Evolutionary conservation across 2,113 vertebrate species (phyloP), one percentile per base, ranked within the genome.

Genomic region (Pachypanchax playfairii): DNA sequence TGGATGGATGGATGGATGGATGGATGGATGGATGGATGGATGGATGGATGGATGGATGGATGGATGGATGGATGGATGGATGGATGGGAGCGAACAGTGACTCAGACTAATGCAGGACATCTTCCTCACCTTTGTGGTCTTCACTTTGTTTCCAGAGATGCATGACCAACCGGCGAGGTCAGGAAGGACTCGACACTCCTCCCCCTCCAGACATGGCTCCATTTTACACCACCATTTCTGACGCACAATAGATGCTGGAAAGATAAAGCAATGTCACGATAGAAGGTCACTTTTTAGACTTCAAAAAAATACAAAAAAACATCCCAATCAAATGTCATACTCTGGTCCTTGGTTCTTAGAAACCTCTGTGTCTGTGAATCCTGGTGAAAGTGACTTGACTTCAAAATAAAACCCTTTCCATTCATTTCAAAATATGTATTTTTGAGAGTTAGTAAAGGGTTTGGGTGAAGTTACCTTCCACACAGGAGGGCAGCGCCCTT

Each of bases 221-320:
- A 98, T 98, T 66, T 94, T 94, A 83, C 96, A 98, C 96, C 95
- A 98, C 96, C 95, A 95, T 75, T 96, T 98, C 82, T 95, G 93
- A 25, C 89, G 89, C 69, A 98, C 94, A 46, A 98, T 93, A 66
- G 95, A 95, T 10, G 95, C 96, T 98, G 70, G 10, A 82, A 66
- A 24, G 28, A 52, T 10, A 14, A 11, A 14, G 4, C 65, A 18
- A 73, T 12, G 60, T 8, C 62, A 58, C 17, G 39, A 29, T 41
- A 55, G 41, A 81, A 77, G 74, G 70, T 75, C 74, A 84, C 41
- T 89, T 67, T 61, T 69, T 31, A 41, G 65, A 52, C 28, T 90
- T 79, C 31, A 31, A 63, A 25, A 70, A 24, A 73, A 41, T 18
- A 18, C 3, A 41, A 41, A 65, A 66, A 68, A 69, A 31, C 25